These are phyloP conservation scores for Leguminivora glycinivorella DNA, from an alignment of 1,140 invertebrate genomes.

Conservation along the genomic window DNA sequence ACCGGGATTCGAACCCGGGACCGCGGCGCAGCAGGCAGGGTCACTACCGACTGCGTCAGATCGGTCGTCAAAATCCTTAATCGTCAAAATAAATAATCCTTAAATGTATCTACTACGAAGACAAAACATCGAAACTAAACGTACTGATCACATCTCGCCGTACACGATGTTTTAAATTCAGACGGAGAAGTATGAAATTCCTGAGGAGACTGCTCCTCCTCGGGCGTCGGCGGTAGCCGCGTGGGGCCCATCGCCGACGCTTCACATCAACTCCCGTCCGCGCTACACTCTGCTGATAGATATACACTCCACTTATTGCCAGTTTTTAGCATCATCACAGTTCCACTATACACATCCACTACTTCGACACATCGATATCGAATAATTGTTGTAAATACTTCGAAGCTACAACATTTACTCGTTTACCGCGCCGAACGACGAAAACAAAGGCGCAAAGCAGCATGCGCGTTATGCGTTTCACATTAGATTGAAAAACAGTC, in stretches of 20 bases:
- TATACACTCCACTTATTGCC: conserved; percentile 45
- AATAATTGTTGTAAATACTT: conserved; percentile 5
- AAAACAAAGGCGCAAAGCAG: conserved; percentile 64
- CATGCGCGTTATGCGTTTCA: conserved; percentile 72
- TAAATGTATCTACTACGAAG: no score
- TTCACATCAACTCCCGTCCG: conserved; percentile 62
- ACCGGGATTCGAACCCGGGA: no score
- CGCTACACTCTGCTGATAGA: conserved; percentile 42
- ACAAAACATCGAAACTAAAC: no score
- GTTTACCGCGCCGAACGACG: conserved; percentile 34
- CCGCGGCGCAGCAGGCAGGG: no score
- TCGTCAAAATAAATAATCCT: no score
- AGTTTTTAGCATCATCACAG: conserved; percentile 39
- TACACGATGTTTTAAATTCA: conserved; percentile 50
- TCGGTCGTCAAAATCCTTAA: no score
- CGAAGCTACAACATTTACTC: conserved; percentile 32
- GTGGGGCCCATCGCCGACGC: conserved; percentile 61
- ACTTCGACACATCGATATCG: background rate
- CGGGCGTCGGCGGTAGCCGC: conserved; percentile 64
- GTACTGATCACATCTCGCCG: conserved; percentile 47
- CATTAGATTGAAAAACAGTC: conserved; percentile 77
- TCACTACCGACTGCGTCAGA: no score
- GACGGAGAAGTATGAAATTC: conserved; percentile 37
- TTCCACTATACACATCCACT: conserved; percentile 24
- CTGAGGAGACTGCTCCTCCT: conserved; percentile 61